Percentiles rank a stretch among this genome's conserved stretches.
These are phyloP conservation scores for Seira sanloemensis DNA, from an alignment of 2,888 invertebrate genomes.

Conservation along the genomic window DNA sequence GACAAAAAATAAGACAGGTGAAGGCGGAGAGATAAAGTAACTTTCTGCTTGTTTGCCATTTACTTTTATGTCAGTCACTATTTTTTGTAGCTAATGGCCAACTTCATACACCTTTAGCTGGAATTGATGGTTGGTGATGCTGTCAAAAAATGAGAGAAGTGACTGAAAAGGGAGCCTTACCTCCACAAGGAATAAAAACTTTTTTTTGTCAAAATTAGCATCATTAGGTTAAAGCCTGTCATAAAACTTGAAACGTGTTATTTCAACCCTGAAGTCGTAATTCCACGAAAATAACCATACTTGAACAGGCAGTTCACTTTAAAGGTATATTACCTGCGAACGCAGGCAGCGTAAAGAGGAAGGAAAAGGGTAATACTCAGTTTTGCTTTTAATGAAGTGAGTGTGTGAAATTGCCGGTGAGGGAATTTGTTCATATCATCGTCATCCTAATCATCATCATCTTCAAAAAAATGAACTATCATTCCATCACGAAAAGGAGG, in stretches of 20 bases:
- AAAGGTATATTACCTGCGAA: conserved; percentile 1
- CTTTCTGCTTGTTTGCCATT: conserved; percentile 31
- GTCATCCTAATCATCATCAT: not conserved
- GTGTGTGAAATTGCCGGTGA: conserved; percentile 48
- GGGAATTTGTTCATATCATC: conserved; percentile 33
- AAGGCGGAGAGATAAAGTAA: conserved; percentile 40
- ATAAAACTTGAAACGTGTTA: conserved; percentile 61
- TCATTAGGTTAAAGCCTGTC: conserved; percentile 65
- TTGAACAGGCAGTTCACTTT: not conserved
- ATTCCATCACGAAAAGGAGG: not conserved
- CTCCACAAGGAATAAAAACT: conserved; percentile 30
- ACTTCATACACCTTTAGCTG: not conserved
- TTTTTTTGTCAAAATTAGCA: conserved; percentile 63
- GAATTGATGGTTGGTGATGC: conserved; percentile 26
- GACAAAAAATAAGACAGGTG: conserved; percentile 50
- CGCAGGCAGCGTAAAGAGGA: conserved; percentile 21
- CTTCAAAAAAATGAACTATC: not conserved
- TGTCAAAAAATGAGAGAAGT: conserved; percentile 29
- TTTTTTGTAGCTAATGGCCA: not conserved
- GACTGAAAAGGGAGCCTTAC: not conserved
- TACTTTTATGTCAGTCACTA: conserved; percentile 26
- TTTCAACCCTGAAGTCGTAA: conserved; percentile 54
- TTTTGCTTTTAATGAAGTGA: conserved; percentile 16
- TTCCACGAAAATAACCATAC: conserved; percentile 48
- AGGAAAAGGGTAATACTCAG: conserved; percentile 9